phyloP scores from a whole-genome alignment of 2,113 vertebrate species.

The Hypomesus transpacificus region DNA sequence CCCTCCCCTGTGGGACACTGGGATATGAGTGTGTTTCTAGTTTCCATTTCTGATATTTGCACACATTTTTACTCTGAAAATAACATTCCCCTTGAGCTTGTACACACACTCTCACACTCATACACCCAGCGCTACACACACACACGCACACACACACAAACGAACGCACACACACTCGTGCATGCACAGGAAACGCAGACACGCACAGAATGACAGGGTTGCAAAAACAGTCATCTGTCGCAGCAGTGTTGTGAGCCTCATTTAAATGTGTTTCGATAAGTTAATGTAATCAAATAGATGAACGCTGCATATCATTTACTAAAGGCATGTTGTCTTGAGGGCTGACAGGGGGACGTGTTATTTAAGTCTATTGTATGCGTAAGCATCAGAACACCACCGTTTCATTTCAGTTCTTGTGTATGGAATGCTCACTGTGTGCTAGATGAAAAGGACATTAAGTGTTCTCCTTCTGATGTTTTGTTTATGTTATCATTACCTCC shows the following conservation, averaged over 20 bases:
- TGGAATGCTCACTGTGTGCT: background rate
- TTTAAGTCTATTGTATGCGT: too few species aligned
- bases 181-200: background rate
- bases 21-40: slow-evolving; percentile 75
- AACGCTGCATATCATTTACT: background rate
- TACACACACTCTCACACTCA: slow-evolving; percentile 25
- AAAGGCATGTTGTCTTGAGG: background rate
- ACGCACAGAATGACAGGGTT: slow-evolving; percentile 23
- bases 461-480: background rate
- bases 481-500: slow-evolving; percentile 4
- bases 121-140: slow-evolving; percentile 3
- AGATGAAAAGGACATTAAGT: background rate
- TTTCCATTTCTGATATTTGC: slow-evolving; percentile 65
- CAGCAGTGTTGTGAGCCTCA: background rate
- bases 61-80: slow-evolving; percentile 59
- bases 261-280: background rate
- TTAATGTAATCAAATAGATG: background rate
- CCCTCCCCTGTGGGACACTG: slow-evolving; percentile 67
- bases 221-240: slow-evolving; percentile 5
- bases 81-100: slow-evolving; percentile 42
- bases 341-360: background rate
- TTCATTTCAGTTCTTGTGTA: background rate
- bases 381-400: too few species aligned
- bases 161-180: background rate
- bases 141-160: background rate